Evolutionary conservation across 2,888 invertebrate species (phyloP).

Genomic region (Noctua janthe): DNA sequence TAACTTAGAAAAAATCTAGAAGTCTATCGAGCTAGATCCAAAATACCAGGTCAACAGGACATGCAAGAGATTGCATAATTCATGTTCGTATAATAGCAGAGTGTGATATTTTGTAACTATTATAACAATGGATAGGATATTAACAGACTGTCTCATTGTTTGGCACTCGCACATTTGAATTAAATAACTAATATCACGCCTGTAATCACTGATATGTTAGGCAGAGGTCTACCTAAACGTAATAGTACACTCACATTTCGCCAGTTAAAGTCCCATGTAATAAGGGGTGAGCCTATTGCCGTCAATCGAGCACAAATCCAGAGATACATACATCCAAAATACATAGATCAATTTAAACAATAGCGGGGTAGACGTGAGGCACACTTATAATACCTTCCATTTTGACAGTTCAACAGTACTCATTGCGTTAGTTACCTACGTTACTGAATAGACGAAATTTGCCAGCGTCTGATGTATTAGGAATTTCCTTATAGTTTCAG

Average conservation of each 20-base stretch:
- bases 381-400: not conserved
- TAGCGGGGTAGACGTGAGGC: too few relatives aligned
- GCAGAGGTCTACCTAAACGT: not conserved
- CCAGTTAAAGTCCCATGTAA: too few relatives aligned
- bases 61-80: conserved; percentile 44
- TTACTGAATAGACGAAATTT: not conserved
- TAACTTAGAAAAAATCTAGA: conserved; percentile 11
- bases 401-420: not conserved
- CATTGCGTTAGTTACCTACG: not conserved
- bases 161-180: conserved; percentile 19
- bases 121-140: conserved; percentile 47
- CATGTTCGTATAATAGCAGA: conserved; percentile 35
- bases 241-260: not conserved
- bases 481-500: not conserved
- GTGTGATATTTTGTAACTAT: conserved; percentile 41
- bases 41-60: conserved; percentile 55
- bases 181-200: not conserved
- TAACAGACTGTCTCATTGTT: conserved; percentile 45
- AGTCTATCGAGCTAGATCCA: not conserved
- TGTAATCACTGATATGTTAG: not conserved
- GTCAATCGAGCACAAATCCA: too few relatives aligned
- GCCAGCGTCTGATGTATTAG: not conserved
- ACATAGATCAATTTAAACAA: not conserved
- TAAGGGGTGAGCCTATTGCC: too few relatives aligned
- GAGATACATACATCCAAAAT: not conserved